A percentile compares a stretch with the other conserved stretches of the same genome.
Conservation (phyloP, 2,888 invertebrate species). For the Slavum lentiscoides region DNA sequence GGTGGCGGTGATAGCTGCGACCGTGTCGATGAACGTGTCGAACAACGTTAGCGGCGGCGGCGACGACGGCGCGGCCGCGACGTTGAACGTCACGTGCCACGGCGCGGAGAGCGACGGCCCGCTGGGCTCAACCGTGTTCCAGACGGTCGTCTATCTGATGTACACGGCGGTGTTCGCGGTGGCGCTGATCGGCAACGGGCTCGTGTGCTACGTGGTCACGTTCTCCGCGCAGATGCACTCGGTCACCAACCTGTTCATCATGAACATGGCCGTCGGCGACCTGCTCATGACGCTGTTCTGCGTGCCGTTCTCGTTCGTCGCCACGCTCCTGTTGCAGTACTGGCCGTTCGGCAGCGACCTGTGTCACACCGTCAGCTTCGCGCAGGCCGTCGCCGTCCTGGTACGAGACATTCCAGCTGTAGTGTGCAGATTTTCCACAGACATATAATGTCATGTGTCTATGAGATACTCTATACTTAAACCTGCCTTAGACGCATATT, state of each 20-base stretch:
- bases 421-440: no score
- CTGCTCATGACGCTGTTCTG: slow-evolving; percentile 88
- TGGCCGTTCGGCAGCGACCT: slow-evolving; percentile 86
- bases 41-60: background rate
- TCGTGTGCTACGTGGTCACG: slow-evolving; percentile 85
- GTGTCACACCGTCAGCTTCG: slow-evolving; percentile 72
- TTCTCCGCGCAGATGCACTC: slow-evolving; percentile 85
- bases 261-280: slow-evolving; percentile 86
- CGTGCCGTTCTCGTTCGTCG: slow-evolving; percentile 86
- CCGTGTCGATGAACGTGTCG: background rate
- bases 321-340: slow-evolving; percentile 76
- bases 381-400: slow-evolving; percentile 72
- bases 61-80: no score
- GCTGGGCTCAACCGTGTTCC: slow-evolving; percentile 60
- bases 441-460: no score
- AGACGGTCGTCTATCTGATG: slow-evolving; percentile 70
- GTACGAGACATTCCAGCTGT: no score
- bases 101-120: background rate
- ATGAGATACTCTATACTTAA: no score
- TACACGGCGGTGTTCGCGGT: slow-evolving; percentile 74
- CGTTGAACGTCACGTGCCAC: slow-evolving; percentile 21
- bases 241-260: slow-evolving; percentile 90
- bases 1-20: no score
- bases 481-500: no score
- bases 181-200: slow-evolving; percentile 74